These are phyloP conservation scores for Antedon mediterranea DNA, from an alignment of 53 echinoderm and acorn worm genomes.

Conservation along the genomic window DNA sequence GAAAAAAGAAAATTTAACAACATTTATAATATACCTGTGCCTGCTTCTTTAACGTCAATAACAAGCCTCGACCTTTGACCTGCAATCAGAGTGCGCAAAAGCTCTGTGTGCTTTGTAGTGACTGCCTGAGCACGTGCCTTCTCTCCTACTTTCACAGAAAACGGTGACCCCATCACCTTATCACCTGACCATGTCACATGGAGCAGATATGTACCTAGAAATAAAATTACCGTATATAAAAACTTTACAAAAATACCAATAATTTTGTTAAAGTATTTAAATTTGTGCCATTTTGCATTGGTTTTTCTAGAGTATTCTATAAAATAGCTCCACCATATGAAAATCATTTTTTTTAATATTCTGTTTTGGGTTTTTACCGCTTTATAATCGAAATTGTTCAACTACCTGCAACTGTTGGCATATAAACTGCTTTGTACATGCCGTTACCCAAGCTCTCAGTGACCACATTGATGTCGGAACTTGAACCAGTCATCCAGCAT, in stretches of 20 bases:
- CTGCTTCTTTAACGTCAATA: conserved; percentile 60
- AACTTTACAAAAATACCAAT: no score
- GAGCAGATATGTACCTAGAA: conserved; percentile 66
- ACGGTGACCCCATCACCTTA: conserved; percentile 70
- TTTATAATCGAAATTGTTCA: no score
- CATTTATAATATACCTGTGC: conserved; percentile 28
- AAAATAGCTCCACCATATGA: no score
- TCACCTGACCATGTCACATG: conserved; percentile 88
- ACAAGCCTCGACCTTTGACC: conserved; percentile 48
- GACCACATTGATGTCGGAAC: conserved; percentile 44
- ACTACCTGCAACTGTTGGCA: conserved; percentile 63
- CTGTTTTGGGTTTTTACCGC: no score
- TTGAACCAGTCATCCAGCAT: conserved; percentile 54
- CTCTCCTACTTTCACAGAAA: conserved; percentile 53
- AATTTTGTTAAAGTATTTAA: no score
- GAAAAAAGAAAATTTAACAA: no score
- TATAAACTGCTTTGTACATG: conserved; percentile 63
- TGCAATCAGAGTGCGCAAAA: conserved; percentile 45
- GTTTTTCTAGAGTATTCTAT: no score
- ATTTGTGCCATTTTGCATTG: no score
- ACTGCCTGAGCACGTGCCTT: conserved; percentile 65
- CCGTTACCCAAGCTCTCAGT: conserved; percentile 38
- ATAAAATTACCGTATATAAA: neutral
- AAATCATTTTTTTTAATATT: no score
- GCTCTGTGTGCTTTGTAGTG: conserved; percentile 37